Evolutionary conservation across 2,888 invertebrate genomes (phyloP).

Genomic region (Diplazon laetatorius): DNA sequence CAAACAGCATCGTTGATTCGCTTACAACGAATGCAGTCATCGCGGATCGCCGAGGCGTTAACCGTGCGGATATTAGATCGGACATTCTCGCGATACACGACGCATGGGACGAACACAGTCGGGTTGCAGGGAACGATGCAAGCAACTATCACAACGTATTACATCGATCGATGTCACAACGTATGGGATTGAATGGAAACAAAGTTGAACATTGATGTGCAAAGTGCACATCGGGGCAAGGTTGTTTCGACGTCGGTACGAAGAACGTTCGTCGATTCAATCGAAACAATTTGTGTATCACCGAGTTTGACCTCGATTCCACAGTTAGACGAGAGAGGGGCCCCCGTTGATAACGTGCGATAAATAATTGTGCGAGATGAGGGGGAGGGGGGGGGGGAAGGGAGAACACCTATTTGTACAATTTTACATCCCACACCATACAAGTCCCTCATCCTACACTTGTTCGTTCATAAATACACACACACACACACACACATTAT

Average conservation of each 20-base stretch:
- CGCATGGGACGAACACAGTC: constrained; percentile 7
- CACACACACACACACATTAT: too few species aligned
- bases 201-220: constrained; percentile 4
- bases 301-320: constrained; percentile 59
- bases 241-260: constrained; percentile 22
- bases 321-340: constrained; percentile 31
- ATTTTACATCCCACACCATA: constrained; percentile 18
- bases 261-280: constrained; percentile 65
- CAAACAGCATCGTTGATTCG: background rate
- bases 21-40: background rate
- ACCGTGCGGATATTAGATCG: background rate
- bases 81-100: background rate
- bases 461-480: too few species aligned
- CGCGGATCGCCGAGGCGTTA: background rate
- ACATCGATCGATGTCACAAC: too few species aligned
- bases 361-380: too few species aligned
- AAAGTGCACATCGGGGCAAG: constrained; percentile 3
- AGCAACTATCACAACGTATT: too few species aligned
- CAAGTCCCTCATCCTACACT: constrained; percentile 3
- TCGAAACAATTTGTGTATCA: constrained; percentile 64
- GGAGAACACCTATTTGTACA: too few species aligned
- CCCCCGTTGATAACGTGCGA: constrained; percentile 14
- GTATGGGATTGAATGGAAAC: constrained; percentile 19
- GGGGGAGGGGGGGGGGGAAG: constrained; percentile 27
- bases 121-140: too few species aligned